Evolutionary conservation across 1,140 invertebrate genomes (phyloP).

Genomic region (Saccostrea echinata): DNA sequence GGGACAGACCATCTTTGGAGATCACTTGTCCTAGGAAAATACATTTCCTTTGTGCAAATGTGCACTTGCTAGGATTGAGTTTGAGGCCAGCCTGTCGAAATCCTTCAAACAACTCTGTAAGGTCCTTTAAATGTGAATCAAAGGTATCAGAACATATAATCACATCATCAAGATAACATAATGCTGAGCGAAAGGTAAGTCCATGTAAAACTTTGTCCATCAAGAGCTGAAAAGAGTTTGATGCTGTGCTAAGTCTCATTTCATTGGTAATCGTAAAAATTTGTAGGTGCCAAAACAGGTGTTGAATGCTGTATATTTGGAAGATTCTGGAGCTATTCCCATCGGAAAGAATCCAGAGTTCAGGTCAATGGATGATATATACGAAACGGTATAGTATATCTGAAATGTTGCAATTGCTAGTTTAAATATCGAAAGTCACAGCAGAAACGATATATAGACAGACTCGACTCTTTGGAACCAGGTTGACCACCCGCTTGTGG

Average conservation of each 20-base stretch:
- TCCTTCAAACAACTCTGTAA: slow-evolving; percentile 41
- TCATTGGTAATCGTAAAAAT: slow-evolving; percentile 55
- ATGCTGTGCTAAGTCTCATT: slow-evolving; percentile 45
- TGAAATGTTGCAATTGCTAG: slow-evolving; percentile 31
- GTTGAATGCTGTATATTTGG: slow-evolving; percentile 51
- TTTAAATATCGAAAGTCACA: slow-evolving; percentile 47
- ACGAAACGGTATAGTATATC: slow-evolving; percentile 32
- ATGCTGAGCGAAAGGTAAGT: slow-evolving; percentile 43
- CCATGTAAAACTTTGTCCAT: slow-evolving; percentile 54
- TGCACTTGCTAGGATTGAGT: slow-evolving; percentile 44
- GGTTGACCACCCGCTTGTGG: background rate
- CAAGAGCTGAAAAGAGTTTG: slow-evolving; percentile 48
- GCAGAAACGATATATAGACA: slow-evolving; percentile 49
- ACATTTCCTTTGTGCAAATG: slow-evolving; percentile 46
- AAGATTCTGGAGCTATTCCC: slow-evolving; percentile 41
- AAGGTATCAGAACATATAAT: slow-evolving; percentile 46
- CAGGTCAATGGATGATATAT: background rate
- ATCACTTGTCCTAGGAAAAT: slow-evolving; percentile 54
- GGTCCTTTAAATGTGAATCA: slow-evolving; percentile 43
- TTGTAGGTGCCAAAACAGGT: slow-evolving; percentile 58
- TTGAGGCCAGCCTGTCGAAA: slow-evolving; percentile 46
- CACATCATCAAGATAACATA: slow-evolving; percentile 56
- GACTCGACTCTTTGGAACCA: slow-evolving; percentile 1
- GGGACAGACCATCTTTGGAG: slow-evolving; percentile 30
- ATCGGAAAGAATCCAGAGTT: slow-evolving; percentile 6